phyloP scores from a whole-genome alignment of 2,888 invertebrate genomes.

The Dyspetes luteomarginatus region DNA sequence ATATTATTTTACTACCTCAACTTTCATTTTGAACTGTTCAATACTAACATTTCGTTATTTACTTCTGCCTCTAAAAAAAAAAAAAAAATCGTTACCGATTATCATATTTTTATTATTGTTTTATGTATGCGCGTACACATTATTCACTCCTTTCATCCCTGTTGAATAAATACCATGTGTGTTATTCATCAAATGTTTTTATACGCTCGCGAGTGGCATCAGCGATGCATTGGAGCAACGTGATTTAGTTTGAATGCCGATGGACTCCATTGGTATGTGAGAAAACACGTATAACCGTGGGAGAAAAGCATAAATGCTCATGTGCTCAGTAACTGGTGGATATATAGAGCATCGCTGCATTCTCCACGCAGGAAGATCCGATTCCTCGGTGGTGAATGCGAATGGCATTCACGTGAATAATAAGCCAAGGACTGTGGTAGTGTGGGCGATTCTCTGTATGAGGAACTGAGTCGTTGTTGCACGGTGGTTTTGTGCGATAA shows the following conservation, averaged over 20 bases:
- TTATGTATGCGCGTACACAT: neutral
- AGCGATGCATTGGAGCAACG: conserved; percentile 10
- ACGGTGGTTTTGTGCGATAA: conserved; percentile 56
- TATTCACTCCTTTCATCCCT: neutral
- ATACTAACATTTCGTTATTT: too few relatives aligned
- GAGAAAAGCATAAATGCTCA: conserved; percentile 36
- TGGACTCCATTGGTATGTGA: neutral
- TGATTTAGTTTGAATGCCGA: conserved; percentile 14
- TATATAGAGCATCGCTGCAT: conserved; percentile 43
- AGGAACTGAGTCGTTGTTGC: conserved; percentile 45
- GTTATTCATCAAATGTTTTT: neutral
- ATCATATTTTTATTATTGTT: neutral
- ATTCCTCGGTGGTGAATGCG: conserved; percentile 59
- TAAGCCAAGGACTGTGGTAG: conserved; percentile 46
- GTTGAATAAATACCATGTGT: neutral
- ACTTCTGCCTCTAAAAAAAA: too few relatives aligned
- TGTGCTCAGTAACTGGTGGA: conserved; percentile 30
- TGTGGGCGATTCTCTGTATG: too few relatives aligned
- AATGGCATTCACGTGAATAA: conserved; percentile 61
- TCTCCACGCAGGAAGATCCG: conserved; percentile 43
- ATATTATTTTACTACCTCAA: too few relatives aligned
- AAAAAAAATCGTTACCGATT: too few relatives aligned
- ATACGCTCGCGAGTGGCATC: neutral
- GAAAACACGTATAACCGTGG: conserved; percentile 7
- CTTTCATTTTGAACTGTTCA: too few relatives aligned